These are phyloP conservation scores for Sterna hirundo DNA, from an alignment of 2,113 vertebrate genomes.

Conservation along the genomic window DNA sequence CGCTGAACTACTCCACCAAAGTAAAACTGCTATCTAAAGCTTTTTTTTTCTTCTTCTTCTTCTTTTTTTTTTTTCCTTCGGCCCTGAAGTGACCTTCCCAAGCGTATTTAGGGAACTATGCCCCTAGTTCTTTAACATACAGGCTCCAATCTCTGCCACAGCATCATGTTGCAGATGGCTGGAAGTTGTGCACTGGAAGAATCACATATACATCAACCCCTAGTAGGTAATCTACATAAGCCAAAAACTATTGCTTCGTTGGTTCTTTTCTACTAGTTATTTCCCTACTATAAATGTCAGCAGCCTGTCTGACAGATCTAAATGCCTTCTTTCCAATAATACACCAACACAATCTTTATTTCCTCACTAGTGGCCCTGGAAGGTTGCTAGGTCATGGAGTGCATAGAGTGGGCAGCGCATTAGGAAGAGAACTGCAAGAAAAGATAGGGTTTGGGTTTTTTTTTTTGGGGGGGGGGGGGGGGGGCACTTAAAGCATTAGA, in stretches of 20 bases:
- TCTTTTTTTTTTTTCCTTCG: neutral
- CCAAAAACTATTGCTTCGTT: neutral
- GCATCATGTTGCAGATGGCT: neutral
- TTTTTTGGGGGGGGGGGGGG: too few relatives aligned
- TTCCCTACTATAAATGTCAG: neutral
- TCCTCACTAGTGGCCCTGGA: neutral
- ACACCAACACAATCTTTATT: neutral
- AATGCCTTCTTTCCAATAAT: neutral
- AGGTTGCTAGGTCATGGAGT: neutral
- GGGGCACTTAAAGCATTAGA: neutral
- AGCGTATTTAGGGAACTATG: neutral
- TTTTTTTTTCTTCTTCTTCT: too few relatives aligned
- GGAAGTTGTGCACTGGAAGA: neutral
- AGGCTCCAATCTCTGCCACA: neutral
- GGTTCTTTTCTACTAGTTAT: neutral
- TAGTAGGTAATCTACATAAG: neutral
- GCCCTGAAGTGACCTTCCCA: neutral
- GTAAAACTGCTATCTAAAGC: neutral
- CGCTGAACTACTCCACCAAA: neutral
- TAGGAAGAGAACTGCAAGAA: neutral
- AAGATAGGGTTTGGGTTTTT: neutral
- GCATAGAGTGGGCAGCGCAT: neutral
- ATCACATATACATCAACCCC: neutral
- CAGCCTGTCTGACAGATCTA: neutral
- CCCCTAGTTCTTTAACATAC: neutral